These are phyloP conservation scores for Rhodeus uyekii DNA, from an alignment of 2,797 vertebrate species.

Conservation along the genomic window DNA sequence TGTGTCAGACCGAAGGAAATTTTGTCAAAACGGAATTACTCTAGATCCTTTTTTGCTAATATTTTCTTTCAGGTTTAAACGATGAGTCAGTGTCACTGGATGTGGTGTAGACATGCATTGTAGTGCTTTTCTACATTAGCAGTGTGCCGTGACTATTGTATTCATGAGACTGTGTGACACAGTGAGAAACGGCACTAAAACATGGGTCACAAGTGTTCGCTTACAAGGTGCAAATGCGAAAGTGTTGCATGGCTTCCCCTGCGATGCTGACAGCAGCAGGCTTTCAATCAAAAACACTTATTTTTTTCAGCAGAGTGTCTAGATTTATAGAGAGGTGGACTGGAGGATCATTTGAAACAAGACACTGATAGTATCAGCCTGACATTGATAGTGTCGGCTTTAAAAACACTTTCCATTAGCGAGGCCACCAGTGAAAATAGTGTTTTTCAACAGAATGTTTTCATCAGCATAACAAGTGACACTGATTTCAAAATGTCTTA, in stretches of 20 bases:
- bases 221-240: conserved; percentile 6
- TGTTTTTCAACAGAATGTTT: too few species aligned
- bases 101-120: not conserved
- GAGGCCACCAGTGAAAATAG: not conserved
- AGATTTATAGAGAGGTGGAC: not conserved
- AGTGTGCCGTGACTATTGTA: not conserved
- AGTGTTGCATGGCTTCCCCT: conserved; percentile 14
- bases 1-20: too few species aligned
- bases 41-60: too few species aligned
- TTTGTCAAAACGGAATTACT: too few species aligned
- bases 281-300: conserved; percentile 21
- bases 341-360: conserved; percentile 12
- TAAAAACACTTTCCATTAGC: conserved; percentile 1
- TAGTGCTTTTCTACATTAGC: conserved; percentile 1
- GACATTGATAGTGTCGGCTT: not conserved
- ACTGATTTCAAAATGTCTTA: too few species aligned
- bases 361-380: not conserved
- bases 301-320: not conserved
- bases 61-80: not conserved
- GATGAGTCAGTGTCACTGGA: not conserved
- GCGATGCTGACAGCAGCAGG: not conserved
- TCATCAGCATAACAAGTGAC: too few species aligned
- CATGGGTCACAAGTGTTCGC: conserved; percentile 16
- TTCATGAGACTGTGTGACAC: conserved; percentile 5
- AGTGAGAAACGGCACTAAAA: not conserved